A percentile compares a stretch with the other conserved stretches of the same genome.
phyloP scores from a whole-genome alignment of 2,797 vertebrate species.

The Esox lucius region DNA sequence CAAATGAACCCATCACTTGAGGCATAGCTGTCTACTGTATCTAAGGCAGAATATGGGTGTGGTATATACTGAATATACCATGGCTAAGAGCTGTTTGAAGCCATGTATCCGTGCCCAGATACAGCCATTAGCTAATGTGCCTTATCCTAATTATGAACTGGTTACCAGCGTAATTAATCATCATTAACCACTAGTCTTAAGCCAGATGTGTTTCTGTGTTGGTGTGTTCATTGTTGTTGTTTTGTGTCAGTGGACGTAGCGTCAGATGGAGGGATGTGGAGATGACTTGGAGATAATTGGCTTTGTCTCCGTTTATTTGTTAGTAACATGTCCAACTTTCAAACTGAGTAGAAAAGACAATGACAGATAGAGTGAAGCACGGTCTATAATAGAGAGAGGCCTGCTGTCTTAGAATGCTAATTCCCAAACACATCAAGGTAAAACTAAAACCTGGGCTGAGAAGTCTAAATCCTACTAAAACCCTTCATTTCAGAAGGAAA shows the following conservation, averaged over 20 bases:
- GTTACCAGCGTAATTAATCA: not conserved
- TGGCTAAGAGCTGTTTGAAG: too few relatives aligned
- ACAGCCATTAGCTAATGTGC: too few relatives aligned
- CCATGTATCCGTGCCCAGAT: too few relatives aligned
- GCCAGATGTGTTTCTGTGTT: not conserved
- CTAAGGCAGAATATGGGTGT: not conserved
- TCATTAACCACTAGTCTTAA: not conserved
- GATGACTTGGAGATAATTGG: slow-evolving; percentile 16
- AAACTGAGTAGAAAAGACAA: slow-evolving; percentile 8
- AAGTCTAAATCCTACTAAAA: slow-evolving; percentile 15
- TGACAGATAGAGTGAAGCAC: slow-evolving; percentile 17
- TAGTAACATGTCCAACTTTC: not conserved
- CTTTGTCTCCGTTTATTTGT: slow-evolving; percentile 6
- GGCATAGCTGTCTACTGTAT: not conserved
- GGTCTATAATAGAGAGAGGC: slow-evolving; percentile 4
- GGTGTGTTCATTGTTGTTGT: slow-evolving; percentile 14
- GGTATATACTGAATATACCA: not conserved
- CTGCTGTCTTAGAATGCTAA: slow-evolving; percentile 16
- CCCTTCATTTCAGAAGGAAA: slow-evolving; percentile 14
- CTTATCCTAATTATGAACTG: too few relatives aligned
- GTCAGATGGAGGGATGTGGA: slow-evolving; percentile 16
- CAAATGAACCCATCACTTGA: not conserved
- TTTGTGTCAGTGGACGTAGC: slow-evolving; percentile 6
- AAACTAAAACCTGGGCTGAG: slow-evolving; percentile 21
- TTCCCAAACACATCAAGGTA: slow-evolving; percentile 23